These are phyloP conservation scores for Neosilurus hyrtlii DNA, from an alignment of 2,797 vertebrate genomes.

Conservation along the genomic window DNA sequence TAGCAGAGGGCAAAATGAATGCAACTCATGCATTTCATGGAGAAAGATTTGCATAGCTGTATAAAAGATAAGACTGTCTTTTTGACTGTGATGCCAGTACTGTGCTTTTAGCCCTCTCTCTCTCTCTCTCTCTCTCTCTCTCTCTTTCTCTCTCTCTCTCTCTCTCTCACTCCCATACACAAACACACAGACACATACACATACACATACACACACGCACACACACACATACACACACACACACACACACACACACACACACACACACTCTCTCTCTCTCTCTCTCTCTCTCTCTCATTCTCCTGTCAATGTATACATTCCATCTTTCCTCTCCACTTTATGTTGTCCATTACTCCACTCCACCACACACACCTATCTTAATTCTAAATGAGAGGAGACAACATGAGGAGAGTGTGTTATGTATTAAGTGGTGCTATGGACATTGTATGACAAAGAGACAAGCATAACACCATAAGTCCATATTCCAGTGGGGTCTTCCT, in stretches of 20 bases:
- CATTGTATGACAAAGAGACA: conserved; percentile 31
- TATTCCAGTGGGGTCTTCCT: conserved; percentile 20
- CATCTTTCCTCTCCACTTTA: conserved; percentile 18
- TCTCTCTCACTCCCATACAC: too few species aligned
- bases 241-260: too few species aligned
- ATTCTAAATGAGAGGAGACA: conserved; percentile 38
- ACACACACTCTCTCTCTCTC: conserved; percentile 23
- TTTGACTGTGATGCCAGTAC: conserved; percentile 60
- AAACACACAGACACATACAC: too few species aligned
- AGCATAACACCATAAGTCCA: conserved; percentile 40
- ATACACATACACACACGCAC: too few species aligned
- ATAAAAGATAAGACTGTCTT: conserved; percentile 68
- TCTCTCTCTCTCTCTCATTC: conserved; percentile 26
- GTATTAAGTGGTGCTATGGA: conserved; percentile 55
- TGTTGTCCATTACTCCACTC: conserved; percentile 32
- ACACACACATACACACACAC: too few species aligned
- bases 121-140: conserved; percentile 34
- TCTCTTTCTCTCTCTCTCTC: conserved; percentile 22
- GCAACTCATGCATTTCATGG: conserved; percentile 72
- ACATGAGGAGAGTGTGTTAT: conserved; percentile 52
- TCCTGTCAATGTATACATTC: conserved; percentile 22
- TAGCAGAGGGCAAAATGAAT: conserved; percentile 50
- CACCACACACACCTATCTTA: conserved; percentile 5
- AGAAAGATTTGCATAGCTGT: conserved; percentile 82
- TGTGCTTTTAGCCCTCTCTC: conserved; percentile 64